Evolutionary conservation across 2,113 vertebrate genomes (phyloP).

Genomic region (Mus spicilegus): DNA sequence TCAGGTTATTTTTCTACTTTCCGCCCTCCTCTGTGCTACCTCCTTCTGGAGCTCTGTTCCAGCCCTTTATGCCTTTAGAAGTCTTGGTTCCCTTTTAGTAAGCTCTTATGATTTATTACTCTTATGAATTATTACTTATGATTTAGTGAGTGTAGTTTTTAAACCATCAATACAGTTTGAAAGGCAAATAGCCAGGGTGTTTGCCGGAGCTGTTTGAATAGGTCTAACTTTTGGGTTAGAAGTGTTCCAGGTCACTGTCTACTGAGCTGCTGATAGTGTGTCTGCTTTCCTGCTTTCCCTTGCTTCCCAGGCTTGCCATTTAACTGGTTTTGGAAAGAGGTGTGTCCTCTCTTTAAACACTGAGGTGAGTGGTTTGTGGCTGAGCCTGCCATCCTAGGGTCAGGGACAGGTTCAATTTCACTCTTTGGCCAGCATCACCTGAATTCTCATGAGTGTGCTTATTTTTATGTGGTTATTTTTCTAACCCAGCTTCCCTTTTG

Average conservation of each 20-base stretch:
- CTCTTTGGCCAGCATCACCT: not conserved
- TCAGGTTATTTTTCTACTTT: not conserved
- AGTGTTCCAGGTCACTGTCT: not conserved
- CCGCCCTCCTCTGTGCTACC: not conserved
- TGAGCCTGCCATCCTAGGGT: not conserved
- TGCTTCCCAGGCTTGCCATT: not conserved
- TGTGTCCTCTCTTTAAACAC: not conserved
- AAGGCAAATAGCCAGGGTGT: not conserved
- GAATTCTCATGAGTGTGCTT: not conserved
- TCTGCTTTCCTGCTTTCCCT: not conserved
- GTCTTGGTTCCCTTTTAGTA: conserved; percentile 22
- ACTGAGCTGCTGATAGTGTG: not conserved
- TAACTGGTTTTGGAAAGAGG: conserved; percentile 8
- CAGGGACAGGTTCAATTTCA: not conserved
- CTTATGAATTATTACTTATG: too few species aligned
- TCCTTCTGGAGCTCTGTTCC: not conserved
- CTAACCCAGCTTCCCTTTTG: not conserved
- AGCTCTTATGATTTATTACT: conserved; percentile 46
- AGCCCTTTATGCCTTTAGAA: conserved; percentile 7
- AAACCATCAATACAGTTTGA: not conserved
- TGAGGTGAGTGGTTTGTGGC: not conserved
- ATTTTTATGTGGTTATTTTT: conserved; percentile 39
- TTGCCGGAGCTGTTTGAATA: not conserved
- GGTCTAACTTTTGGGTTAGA: not conserved
- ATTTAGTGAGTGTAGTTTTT: conserved; percentile 4